Evolutionary conservation across 2,888 invertebrate genomes (phyloP).

Genomic region (Leucoptera coffeella): DNA sequence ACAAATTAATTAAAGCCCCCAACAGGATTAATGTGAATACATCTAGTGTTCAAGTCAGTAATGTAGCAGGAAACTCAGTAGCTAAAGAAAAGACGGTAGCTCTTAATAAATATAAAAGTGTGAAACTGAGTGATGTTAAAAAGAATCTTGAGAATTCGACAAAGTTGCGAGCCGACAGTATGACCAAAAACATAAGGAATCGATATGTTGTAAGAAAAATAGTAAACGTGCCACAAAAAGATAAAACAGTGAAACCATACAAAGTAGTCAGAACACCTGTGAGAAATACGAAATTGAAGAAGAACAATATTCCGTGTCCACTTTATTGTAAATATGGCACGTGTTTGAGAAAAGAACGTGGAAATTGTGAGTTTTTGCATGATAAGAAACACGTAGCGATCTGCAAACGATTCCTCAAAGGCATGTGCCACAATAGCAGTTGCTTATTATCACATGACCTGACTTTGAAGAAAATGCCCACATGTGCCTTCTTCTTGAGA

Average conservation of each 20-base stretch:
- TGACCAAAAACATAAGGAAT: too few species aligned
- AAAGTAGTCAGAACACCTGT: background rate
- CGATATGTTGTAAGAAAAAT: too few species aligned
- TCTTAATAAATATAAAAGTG: conserved; percentile 32
- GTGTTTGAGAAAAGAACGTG: conserved; percentile 65
- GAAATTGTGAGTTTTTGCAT: conserved; percentile 74
- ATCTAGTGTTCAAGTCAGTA: too few species aligned
- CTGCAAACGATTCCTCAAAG: conserved; percentile 83
- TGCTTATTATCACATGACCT: conserved; percentile 82
- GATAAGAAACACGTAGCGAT: conserved; percentile 80
- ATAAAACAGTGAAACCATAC: too few species aligned
- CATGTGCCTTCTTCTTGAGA: conserved; percentile 80
- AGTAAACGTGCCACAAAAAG: background rate
- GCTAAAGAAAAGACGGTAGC: conserved; percentile 15
- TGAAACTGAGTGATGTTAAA: conserved; percentile 19
- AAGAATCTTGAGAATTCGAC: conserved; percentile 13
- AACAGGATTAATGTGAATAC: too few species aligned
- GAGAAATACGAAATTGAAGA: conserved; percentile 22
- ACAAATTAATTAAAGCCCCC: too few species aligned
- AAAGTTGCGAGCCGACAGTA: too few species aligned
- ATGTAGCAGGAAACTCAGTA: too few species aligned
- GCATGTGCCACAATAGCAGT: conserved; percentile 64
- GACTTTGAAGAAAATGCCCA: conserved; percentile 86
- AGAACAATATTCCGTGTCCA: conserved; percentile 77
- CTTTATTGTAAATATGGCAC: conserved; percentile 78